These are phyloP conservation scores for Dendrocincla tyrannina DNA, from an alignment of 2,797 vertebrate genomes.

Conservation along the genomic window DNA sequence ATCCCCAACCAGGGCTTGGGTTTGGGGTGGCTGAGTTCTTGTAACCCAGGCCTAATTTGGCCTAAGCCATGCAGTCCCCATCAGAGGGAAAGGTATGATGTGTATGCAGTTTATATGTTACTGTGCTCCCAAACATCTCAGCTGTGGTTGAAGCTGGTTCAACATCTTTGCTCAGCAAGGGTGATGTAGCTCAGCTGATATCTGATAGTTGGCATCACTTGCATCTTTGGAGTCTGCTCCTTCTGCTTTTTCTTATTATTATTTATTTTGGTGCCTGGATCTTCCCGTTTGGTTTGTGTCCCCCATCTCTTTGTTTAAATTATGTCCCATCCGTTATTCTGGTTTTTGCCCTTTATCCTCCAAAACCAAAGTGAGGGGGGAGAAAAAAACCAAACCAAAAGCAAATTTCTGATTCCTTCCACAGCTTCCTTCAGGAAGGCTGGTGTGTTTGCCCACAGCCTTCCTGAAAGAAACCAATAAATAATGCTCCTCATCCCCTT, in stretches of 20 bases:
- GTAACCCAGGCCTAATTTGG: neutral
- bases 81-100: neutral
- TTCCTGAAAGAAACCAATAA: constrained; percentile 25
- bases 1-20: neutral
- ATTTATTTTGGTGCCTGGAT: neutral
- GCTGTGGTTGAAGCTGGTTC: neutral
- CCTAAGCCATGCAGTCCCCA: neutral
- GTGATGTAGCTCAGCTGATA: neutral
- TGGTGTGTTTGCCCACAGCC: constrained; percentile 2
- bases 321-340: neutral
- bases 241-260: neutral
- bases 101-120: fast-evolving
- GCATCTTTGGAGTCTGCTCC: neutral
- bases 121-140: neutral
- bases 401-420: neutral
- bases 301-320: neutral
- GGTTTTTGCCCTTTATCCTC: neutral
- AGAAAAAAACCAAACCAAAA: neutral
- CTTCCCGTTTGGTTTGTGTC: neutral
- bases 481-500: constrained; percentile 41
- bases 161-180: fast-evolving
- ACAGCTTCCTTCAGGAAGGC: neutral
- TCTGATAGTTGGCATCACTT: neutral
- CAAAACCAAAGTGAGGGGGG: neutral
- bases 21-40: neutral